Conservation (phyloP, 2,888 invertebrate species). For the Caenorhabditis wallacei region DNA sequence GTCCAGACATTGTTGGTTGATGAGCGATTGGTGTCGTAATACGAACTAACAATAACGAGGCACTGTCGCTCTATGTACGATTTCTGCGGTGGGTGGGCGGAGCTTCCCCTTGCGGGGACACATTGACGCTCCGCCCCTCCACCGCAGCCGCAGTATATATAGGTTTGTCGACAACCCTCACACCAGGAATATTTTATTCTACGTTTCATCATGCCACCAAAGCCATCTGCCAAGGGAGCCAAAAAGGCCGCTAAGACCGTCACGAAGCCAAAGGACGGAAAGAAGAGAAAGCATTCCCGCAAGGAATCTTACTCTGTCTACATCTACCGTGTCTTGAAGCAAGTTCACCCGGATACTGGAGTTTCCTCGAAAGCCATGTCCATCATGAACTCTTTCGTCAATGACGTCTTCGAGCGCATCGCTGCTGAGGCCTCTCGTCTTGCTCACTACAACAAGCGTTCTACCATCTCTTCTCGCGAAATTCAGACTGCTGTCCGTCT, state of each 20-base stretch:
- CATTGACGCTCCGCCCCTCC: slow-evolving; percentile 2
- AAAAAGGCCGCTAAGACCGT: slow-evolving; percentile 56
- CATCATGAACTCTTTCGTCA: slow-evolving; percentile 88
- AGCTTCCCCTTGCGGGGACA: slow-evolving; percentile 18
- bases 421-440: slow-evolving; percentile 86
- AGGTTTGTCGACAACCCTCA: not conserved
- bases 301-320: slow-evolving; percentile 48
- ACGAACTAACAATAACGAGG: not conserved
- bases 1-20: slow-evolving; percentile 67
- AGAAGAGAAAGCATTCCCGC: slow-evolving; percentile 35
- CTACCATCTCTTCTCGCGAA: slow-evolving; percentile 85
- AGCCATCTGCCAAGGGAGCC: slow-evolving; percentile 50
- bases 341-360: slow-evolving; percentile 48
- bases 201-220: slow-evolving; percentile 37
- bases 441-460: slow-evolving; percentile 87
- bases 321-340: slow-evolving; percentile 51
- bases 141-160: slow-evolving; percentile 17
- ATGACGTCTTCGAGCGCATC: slow-evolving; percentile 89
- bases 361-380: slow-evolving; percentile 53
- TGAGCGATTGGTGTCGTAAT: slow-evolving; percentile 19
- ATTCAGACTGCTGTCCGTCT: slow-evolving; percentile 86
- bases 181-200: slow-evolving; percentile 4
- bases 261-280: slow-evolving; percentile 46
- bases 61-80: not conserved
- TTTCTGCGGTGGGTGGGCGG: slow-evolving; percentile 12